These are phyloP conservation scores for Platichthys stellatus DNA, from an alignment of 2,113 vertebrate genomes.

Conservation along the genomic window DNA sequence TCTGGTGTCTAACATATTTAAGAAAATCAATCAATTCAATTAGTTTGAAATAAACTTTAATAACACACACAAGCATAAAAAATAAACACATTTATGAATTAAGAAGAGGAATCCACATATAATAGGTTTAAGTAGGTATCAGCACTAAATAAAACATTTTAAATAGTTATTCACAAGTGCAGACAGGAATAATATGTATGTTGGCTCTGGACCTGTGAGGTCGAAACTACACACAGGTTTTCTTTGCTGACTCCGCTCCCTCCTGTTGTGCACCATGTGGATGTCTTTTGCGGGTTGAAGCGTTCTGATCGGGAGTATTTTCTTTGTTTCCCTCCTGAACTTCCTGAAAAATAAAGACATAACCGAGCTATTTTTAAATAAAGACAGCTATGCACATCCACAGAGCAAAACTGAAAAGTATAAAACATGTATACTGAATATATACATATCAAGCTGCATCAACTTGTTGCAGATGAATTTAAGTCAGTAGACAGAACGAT, in stretches of 20 bases:
- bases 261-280: slow-evolving; percentile 40
- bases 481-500: neutral
- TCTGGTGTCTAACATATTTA: neutral
- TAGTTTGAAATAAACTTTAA: slow-evolving; percentile 25
- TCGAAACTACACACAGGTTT: slow-evolving; percentile 58
- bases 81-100: slow-evolving; percentile 6
- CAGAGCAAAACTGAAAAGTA: neutral
- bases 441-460: neutral
- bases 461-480: neutral
- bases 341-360: slow-evolving; percentile 56
- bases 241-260: slow-evolving; percentile 66
- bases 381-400: neutral
- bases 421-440: neutral
- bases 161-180: neutral
- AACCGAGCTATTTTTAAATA: slow-evolving; percentile 5
- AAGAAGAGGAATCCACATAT: neutral
- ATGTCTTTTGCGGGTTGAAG: slow-evolving; percentile 69
- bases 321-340: slow-evolving; percentile 53
- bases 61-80: slow-evolving; percentile 36
- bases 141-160: no score
- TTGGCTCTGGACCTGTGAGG: neutral
- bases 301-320: slow-evolving; percentile 49
- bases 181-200: neutral
- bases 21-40: neutral
- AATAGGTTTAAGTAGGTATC: neutral